phyloP scores from a whole-genome alignment of 2,888 invertebrate species.

The Zootermopsis nevadensis region DNA sequence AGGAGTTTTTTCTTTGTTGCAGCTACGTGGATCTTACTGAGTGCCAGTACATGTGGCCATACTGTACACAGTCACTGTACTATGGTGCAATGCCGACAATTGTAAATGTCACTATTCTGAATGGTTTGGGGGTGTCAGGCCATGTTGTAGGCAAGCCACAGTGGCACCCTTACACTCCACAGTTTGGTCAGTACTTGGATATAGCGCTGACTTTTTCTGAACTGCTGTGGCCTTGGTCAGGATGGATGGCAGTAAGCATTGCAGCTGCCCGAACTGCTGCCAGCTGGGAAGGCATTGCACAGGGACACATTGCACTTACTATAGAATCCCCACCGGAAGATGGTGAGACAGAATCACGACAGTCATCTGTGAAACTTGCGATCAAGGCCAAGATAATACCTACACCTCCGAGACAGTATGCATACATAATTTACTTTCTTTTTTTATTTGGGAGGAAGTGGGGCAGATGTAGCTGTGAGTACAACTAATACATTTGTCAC shows the following conservation, averaged over 20 bases:
- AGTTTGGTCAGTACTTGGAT: constrained; percentile 82
- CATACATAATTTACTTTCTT: constrained; percentile 27
- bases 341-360: constrained; percentile 68
- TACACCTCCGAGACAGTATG: constrained; percentile 84
- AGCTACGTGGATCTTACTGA: constrained; percentile 94
- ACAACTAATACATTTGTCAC: too few relatives aligned
- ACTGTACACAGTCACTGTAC: constrained; percentile 95
- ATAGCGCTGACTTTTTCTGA: constrained; percentile 79
- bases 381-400: constrained; percentile 89
- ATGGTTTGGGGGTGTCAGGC: constrained; percentile 92
- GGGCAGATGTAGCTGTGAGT: too few relatives aligned
- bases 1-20: constrained; percentile 62
- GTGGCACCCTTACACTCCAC: constrained; percentile 91
- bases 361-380: constrained; percentile 72
- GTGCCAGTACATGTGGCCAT: constrained; percentile 99
- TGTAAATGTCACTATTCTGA: constrained; percentile 93
- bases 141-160: constrained; percentile 75
- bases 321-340: constrained; percentile 80
- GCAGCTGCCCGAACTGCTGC: constrained; percentile 74
- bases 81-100: constrained; percentile 88
- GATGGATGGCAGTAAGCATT: constrained; percentile 88
- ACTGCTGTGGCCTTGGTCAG: constrained; percentile 96
- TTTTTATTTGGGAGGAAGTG: constrained; percentile 2
- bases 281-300: constrained; percentile 80
- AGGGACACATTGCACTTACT: constrained; percentile 84